Evolutionary conservation across 2,113 vertebrate species (phyloP), one percentile per base, ranked within the genome.

Genomic region (Periophthalmus modestus): DNA sequence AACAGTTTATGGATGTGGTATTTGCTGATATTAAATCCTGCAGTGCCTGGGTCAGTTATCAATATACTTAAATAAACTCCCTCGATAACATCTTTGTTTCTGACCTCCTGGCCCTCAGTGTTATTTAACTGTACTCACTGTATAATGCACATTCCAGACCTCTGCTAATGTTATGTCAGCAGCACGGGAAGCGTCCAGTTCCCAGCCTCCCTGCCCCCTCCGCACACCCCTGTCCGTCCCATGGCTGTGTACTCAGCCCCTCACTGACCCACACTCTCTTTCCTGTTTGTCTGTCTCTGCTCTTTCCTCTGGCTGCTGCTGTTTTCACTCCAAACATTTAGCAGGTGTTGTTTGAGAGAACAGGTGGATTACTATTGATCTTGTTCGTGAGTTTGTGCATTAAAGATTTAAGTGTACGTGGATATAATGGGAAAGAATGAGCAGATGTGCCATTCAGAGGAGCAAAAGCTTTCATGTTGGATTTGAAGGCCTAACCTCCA

Each of bases 401-500:
- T 15, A 67, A 81, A 75, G 19, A 78, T 67, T 62, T n/a, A 77
- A 50, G 28, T 34, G 43, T 71, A 23, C n/a, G 13, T 34, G 10
- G 14, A 16, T 18, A 57, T 1, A n/a, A 69, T 72, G 61, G 68
- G 47, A 59, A 39, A 78, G 54, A 70, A 71, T 28, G 67, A 48
- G 69, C 82, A 91, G 80, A 88, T 89, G 81, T 86, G 81, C 67
- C 77, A 75, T 71, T 88, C 84, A 83, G 1, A 78, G 82, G 72
- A 83, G 82, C 82, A 80, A 59, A 85, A 88, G 72, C 66, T 80
- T 68, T 78, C 36, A 4, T 86, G 65, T 50, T 46, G 62, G 24
- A 80, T 39, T 81, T 34, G 12, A 59, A 33, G 57, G 39, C 54
- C 24, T 55, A 14, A 69, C 73, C 75, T 69, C 33, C 50, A n/a